Evolutionary conservation across 2,113 vertebrate genomes (phyloP).

Genomic region (Phoenicopterus ruber): DNA sequence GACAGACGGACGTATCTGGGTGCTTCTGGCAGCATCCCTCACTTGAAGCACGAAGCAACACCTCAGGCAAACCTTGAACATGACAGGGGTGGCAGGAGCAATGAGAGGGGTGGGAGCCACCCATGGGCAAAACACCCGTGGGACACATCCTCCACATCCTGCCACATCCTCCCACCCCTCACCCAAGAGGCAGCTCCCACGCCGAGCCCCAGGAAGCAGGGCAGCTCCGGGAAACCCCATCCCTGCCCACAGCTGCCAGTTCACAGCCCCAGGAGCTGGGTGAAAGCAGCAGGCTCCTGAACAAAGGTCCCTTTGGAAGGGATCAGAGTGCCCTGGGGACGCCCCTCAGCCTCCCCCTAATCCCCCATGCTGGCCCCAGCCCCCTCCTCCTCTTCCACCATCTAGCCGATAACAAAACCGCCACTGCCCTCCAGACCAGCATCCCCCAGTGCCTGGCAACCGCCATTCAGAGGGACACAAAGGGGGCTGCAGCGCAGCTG

Average conservation of each 20-base stretch:
- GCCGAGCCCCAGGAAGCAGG: neutral
- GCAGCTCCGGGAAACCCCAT: neutral
- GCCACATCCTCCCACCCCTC: neutral
- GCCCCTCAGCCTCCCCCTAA: neutral
- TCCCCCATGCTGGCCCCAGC: neutral
- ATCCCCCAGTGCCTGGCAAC: conserved; percentile 72
- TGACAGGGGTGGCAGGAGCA: neutral
- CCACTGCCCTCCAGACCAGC: conserved; percentile 23
- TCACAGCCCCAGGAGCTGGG: neutral
- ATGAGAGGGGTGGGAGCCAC: neutral
- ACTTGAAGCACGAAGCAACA: neutral
- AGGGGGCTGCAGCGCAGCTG: neutral
- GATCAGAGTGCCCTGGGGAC: neutral
- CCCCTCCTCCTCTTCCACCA: conserved; percentile 18
- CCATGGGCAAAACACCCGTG: too few species aligned
- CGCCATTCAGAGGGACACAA: conserved; percentile 32
- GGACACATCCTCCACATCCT: too few species aligned
- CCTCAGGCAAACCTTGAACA: neutral
- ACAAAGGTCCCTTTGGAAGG: conserved; percentile 50
- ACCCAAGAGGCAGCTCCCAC: neutral
- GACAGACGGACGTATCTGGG: accelerated
- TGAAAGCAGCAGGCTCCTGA: neutral
- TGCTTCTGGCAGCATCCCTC: neutral
- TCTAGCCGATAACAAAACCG: conserved; percentile 55
- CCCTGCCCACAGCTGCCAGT: neutral